These are phyloP conservation scores for Molossus alvarezi DNA, from an alignment of 2,797 vertebrate genomes.

Conservation along the genomic window DNA sequence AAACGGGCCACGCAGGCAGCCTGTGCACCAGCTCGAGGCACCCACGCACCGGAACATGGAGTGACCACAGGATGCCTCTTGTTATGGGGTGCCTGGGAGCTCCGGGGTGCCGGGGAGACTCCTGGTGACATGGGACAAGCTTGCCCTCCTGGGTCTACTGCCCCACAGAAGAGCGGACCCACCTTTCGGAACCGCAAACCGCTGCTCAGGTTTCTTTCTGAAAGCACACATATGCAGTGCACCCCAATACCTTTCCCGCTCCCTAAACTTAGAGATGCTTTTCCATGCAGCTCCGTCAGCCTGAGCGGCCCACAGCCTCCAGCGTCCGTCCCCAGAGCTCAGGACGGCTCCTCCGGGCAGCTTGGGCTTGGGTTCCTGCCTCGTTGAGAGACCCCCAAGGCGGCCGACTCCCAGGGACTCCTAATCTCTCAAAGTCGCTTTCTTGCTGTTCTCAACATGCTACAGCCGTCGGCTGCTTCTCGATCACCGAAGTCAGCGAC, in stretches of 20 bases:
- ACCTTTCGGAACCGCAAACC: rapidly evolving
- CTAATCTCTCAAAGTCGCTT: not conserved
- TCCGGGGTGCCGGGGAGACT: no score
- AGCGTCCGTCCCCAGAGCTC: rapidly evolving
- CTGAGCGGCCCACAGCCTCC: rapidly evolving
- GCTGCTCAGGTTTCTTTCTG: not conserved
- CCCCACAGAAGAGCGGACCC: rapidly evolving
- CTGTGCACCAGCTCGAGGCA: not conserved
- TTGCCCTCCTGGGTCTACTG: rapidly evolving
- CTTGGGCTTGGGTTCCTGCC: not conserved
- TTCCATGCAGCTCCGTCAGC: rapidly evolving
- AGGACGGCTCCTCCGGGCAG: rapidly evolving
- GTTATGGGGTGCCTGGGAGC: not conserved
- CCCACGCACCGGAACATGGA: not conserved
- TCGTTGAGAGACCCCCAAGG: not conserved
- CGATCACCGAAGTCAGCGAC: not conserved
- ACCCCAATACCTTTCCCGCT: rapidly evolving
- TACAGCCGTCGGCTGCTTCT: rapidly evolving
- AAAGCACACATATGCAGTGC: rapidly evolving
- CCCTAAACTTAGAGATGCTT: no score
- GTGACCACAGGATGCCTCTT: not conserved
- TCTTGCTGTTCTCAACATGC: not conserved
- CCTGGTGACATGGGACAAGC: rapidly evolving
- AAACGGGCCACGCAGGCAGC: rapidly evolving
- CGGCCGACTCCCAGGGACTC: not conserved